Conservation (phyloP, 2,888 invertebrate species). For the Deilephila elpenor region DNA sequence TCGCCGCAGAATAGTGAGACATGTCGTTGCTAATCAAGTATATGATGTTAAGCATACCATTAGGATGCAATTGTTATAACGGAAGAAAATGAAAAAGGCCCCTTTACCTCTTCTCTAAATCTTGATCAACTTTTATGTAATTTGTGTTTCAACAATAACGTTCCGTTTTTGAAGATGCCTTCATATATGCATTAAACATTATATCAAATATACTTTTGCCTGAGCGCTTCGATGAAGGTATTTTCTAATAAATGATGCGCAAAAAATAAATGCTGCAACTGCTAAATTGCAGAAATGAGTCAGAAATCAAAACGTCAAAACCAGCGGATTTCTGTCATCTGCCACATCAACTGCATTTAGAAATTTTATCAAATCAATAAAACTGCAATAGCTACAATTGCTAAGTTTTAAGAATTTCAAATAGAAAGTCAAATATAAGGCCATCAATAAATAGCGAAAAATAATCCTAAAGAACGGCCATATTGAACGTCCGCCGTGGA, state of each 20-base stretch:
- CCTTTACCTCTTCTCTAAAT: neutral
- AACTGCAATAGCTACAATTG: neutral
- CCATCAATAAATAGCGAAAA: slow-evolving; percentile 28
- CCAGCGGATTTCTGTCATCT: slow-evolving; percentile 73
- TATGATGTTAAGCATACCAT: too few relatives aligned
- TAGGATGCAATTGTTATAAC: too few relatives aligned
- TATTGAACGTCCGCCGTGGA: slow-evolving; percentile 75
- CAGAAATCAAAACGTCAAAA: slow-evolving; percentile 79
- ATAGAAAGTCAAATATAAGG: slow-evolving; percentile 16
- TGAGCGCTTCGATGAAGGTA: neutral
- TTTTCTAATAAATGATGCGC: slow-evolving; percentile 28
- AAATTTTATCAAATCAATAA: slow-evolving; percentile 38
- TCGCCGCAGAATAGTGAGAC: too few relatives aligned
- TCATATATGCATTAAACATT: neutral
- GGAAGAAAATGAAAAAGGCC: neutral
- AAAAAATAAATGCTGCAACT: slow-evolving; percentile 32
- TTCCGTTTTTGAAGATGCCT: neutral
- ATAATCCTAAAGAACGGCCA: slow-evolving; percentile 71
- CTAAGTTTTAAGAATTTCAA: neutral
- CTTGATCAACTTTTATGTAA: slow-evolving; percentile 10
- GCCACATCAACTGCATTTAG: slow-evolving; percentile 76
- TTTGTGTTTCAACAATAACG: slow-evolving; percentile 12
- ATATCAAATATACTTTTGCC: neutral
- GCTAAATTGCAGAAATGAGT: slow-evolving; percentile 67
- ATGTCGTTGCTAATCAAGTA: too few relatives aligned